These are phyloP conservation scores for Hylaeus anthracinus DNA, from an alignment of 1,140 invertebrate species.

Conservation along the genomic window DNA sequence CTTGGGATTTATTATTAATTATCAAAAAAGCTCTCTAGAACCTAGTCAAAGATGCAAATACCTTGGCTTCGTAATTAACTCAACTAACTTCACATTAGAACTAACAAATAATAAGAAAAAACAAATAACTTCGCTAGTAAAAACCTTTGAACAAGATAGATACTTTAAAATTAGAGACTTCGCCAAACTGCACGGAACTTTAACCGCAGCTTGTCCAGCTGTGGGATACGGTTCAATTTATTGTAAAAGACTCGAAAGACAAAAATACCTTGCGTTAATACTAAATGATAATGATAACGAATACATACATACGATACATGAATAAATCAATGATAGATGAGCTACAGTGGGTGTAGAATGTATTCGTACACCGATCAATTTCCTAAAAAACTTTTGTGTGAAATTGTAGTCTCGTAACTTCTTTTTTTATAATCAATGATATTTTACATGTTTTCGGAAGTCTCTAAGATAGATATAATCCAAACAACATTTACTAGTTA, in stretches of 20 bases:
- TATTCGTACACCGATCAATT: too few relatives aligned
- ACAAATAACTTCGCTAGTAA: too few relatives aligned
- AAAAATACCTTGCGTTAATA: slow-evolving; percentile 31
- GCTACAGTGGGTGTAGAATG: too few relatives aligned
- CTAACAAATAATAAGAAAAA: too few relatives aligned
- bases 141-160: background rate
- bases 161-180: slow-evolving; percentile 52
- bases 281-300: background rate
- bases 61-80: slow-evolving; percentile 11
- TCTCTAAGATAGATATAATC: too few relatives aligned
- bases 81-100: too few relatives aligned
- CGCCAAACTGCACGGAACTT: slow-evolving; percentile 34
- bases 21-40: background rate
- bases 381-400: too few relatives aligned
- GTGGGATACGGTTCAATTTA: slow-evolving; percentile 49
- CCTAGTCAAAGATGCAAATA: slow-evolving; percentile 10
- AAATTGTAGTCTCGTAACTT: too few relatives aligned
- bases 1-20: slow-evolving; percentile 38
- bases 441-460: too few relatives aligned
- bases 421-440: too few relatives aligned
- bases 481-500: too few relatives aligned
- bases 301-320: background rate
- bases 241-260: slow-evolving; percentile 45
- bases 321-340: background rate
- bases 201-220: slow-evolving; percentile 42